A percentile compares a stretch with the other conserved stretches of the same genome.
Conservation (phyloP, 2,113 vertebrate species). For the Dryoscopus gambensis region DNA sequence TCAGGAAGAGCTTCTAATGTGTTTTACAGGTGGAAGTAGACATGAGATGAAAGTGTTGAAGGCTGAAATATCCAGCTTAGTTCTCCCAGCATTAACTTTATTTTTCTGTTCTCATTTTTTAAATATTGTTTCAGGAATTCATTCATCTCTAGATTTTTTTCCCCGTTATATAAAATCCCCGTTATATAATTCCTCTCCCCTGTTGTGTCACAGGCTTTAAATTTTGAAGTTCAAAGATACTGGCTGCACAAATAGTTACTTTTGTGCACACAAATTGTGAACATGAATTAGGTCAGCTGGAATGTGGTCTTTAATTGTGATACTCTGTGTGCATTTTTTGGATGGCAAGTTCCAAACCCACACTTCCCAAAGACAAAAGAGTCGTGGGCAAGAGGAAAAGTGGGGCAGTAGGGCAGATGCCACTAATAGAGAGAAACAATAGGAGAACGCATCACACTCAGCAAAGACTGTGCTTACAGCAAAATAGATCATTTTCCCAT, state of each 20-base stretch:
- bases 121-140: background rate
- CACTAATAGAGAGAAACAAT: conserved; percentile 14
- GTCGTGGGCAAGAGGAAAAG: background rate
- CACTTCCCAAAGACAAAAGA: conserved; percentile 34
- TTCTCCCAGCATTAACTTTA: background rate
- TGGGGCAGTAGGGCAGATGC: conserved; percentile 55
- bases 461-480: background rate
- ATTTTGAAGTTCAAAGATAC: background rate
- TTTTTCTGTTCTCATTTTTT: conserved; percentile 9
- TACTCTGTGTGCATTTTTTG: background rate
- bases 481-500: background rate
- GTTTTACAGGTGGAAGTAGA: conserved; percentile 2
- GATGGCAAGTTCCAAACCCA: background rate
- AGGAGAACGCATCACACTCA: background rate
- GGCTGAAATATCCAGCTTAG: background rate
- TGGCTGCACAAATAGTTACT: background rate
- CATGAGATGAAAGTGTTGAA: background rate
- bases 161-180: background rate
- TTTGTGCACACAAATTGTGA: background rate
- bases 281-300: conserved; percentile 39
- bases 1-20: background rate
- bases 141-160: background rate
- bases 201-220: background rate
- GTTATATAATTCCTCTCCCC: background rate
- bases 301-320: conserved; percentile 24